Evolutionary conservation across 2,113 vertebrate species (phyloP).

Genomic region (Tinamus guttatus): DNA sequence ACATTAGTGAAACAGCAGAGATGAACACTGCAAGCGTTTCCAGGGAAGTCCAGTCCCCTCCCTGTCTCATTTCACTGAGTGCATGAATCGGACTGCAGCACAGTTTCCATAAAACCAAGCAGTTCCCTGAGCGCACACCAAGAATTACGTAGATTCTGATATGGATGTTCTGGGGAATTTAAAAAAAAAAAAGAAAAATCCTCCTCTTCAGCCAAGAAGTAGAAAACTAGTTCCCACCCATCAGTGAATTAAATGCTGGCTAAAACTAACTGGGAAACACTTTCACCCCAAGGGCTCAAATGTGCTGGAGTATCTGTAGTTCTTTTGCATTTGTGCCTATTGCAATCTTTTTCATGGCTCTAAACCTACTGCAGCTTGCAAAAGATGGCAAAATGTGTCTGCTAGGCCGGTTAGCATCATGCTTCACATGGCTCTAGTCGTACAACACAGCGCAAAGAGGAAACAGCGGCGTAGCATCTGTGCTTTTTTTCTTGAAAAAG

Average conservation of each 20-base stretch:
- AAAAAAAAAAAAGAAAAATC: not conserved
- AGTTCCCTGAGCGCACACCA: not conserved
- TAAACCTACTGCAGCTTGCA: not conserved
- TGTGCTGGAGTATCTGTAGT: not conserved
- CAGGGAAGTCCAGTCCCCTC: not conserved
- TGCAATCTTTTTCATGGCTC: not conserved
- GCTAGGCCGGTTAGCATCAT: not conserved
- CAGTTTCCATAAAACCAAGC: not conserved
- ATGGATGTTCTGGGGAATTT: conserved; percentile 45
- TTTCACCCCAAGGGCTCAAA: not conserved
- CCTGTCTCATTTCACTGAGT: conserved; percentile 6
- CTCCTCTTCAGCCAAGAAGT: not conserved
- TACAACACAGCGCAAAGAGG: not conserved
- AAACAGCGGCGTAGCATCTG: not conserved
- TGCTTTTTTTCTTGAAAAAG: not conserved
- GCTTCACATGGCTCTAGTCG: not conserved
- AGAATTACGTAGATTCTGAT: not conserved
- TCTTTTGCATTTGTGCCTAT: not conserved
- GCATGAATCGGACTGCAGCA: not conserved
- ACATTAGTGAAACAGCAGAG: conserved; percentile 18
- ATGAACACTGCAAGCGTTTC: conserved; percentile 2
- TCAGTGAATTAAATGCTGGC: not conserved
- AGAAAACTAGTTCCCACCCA: not conserved
- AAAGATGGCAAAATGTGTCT: not conserved
- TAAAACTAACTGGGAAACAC: not conserved